A percentile compares a stretch with the other conserved stretches of the same genome.
phyloP scores from a whole-genome alignment of 2,888 invertebrate species.

The Pristionchus exspectatus region DNA sequence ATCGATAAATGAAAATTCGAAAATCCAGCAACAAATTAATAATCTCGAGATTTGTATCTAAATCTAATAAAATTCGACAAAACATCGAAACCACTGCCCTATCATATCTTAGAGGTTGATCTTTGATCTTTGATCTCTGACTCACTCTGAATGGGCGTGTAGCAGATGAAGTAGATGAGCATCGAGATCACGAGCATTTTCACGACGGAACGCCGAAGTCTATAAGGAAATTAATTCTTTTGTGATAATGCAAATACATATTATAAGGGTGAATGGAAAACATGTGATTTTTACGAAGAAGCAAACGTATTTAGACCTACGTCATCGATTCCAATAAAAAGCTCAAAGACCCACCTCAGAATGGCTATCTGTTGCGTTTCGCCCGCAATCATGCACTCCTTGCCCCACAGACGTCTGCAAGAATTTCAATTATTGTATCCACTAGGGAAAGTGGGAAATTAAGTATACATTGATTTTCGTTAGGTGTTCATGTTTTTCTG shows the following conservation, averaged over 20 bases:
- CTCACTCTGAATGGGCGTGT: constrained; percentile 79
- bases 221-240: too few relatives aligned
- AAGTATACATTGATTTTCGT: too few relatives aligned
- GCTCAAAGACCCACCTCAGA: not conserved
- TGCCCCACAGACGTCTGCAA: constrained; percentile 56
- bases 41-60: not conserved
- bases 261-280: too few relatives aligned
- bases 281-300: too few relatives aligned
- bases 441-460: too few relatives aligned
- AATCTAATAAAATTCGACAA: too few relatives aligned
- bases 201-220: constrained; percentile 79
- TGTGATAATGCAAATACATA: too few relatives aligned
- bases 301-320: not conserved
- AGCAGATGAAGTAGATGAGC: constrained; percentile 80
- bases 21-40: not conserved
- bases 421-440: too few relatives aligned
- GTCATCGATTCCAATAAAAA: not conserved
- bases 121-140: not conserved
- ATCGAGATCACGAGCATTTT: constrained; percentile 81
- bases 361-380: constrained; percentile 65
- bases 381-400: constrained; percentile 66
- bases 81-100: too few relatives aligned
- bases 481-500: too few relatives aligned
- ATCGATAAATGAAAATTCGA: not conserved
- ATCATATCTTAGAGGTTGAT: not conserved